A percentile compares a stretch with the other conserved stretches of the same genome.
Evolutionary conservation across 2,797 vertebrate genomes (phyloP).

Genomic region (Sebastes aleutianus): DNA sequence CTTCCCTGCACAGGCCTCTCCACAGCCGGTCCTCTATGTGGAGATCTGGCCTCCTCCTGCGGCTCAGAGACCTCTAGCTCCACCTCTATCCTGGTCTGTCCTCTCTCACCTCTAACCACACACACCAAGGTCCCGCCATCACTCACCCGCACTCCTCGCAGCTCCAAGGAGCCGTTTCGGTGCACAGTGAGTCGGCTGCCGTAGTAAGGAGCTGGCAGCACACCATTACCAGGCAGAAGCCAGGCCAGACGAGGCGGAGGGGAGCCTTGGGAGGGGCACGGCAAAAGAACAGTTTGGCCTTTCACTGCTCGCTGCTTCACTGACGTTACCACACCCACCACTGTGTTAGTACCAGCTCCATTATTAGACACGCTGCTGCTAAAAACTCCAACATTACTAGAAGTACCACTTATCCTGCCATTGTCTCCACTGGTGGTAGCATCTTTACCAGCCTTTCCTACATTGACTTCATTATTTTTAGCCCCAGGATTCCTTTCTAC

Average conservation of each 20-base stretch:
- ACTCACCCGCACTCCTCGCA: slow-evolving; percentile 77
- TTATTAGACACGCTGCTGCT: slow-evolving; percentile 31
- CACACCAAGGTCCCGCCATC: slow-evolving; percentile 87
- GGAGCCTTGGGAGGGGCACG: slow-evolving; percentile 87
- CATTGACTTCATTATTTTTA: slow-evolving; percentile 60
- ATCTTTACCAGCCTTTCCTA: slow-evolving; percentile 21
- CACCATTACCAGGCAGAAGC: slow-evolving; percentile 89
- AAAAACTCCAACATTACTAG: slow-evolving; percentile 35
- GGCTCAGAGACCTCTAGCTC: slow-evolving; percentile 81
- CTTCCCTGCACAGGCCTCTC: slow-evolving; percentile 59
- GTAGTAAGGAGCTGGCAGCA: slow-evolving; percentile 90
- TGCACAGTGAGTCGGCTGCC: slow-evolving; percentile 89
- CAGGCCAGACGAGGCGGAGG: slow-evolving; percentile 86
- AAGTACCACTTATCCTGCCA: slow-evolving; percentile 26
- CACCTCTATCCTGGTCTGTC: slow-evolving; percentile 84
- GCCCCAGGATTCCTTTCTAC: slow-evolving; percentile 27
- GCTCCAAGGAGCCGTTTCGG: slow-evolving; percentile 90
- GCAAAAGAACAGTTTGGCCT: slow-evolving; percentile 84
- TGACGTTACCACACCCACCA: slow-evolving; percentile 27
- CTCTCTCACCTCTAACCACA: slow-evolving; percentile 86
- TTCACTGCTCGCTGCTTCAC: slow-evolving; percentile 78
- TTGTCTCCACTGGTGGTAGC: slow-evolving; percentile 28
- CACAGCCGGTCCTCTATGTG: slow-evolving; percentile 67
- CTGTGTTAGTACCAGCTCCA: slow-evolving; percentile 25
- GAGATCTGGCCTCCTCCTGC: slow-evolving; percentile 73